Conservation (phyloP, 2,113 vertebrate genomes). For the Gracilinanus agilis region DNA sequence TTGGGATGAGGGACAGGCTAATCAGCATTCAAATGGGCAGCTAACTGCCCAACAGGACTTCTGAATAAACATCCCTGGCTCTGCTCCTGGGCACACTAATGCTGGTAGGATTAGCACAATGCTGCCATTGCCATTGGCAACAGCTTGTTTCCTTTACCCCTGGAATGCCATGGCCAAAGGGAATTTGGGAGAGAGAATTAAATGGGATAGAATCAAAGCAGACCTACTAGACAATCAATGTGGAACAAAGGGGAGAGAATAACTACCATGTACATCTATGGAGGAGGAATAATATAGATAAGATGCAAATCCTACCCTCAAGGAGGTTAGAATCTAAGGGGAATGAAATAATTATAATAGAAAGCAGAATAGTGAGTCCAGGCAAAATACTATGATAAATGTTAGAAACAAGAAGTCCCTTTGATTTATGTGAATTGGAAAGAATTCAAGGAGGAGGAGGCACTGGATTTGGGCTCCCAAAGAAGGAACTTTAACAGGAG, state of each 20-base stretch:
- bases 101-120: neutral
- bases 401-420: neutral
- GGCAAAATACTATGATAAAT: neutral
- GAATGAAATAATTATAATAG: neutral
- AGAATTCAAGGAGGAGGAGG: neutral
- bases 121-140: neutral
- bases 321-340: neutral
- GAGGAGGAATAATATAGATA: neutral
- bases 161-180: neutral
- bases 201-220: neutral
- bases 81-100: neutral
- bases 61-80: neutral
- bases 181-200: neutral
- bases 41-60: neutral
- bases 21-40: neutral
- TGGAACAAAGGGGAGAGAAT: neutral
- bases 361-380: neutral
- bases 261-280: rapidly evolving
- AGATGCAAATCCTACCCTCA: neutral
- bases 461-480: neutral
- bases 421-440: neutral
- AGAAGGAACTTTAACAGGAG: neutral
- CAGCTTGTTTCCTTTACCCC: neutral
- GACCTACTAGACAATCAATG: neutral
- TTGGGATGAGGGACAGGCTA: neutral